Evolutionary conservation across 2,797 vertebrate species (phyloP).

Genomic region (Lutjanus argentimaculatus): DNA sequence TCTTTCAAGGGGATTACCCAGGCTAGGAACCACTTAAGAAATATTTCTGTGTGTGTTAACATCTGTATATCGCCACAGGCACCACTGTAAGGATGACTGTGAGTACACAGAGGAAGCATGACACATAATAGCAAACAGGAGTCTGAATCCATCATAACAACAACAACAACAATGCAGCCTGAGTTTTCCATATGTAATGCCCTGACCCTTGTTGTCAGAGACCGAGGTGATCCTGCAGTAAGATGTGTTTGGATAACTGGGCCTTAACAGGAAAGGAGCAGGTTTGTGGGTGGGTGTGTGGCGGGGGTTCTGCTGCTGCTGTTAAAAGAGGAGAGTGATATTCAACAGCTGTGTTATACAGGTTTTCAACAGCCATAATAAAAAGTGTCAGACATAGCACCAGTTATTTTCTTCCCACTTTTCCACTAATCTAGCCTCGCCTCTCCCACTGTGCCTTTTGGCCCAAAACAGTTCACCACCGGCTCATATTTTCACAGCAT

Average conservation of each 20-base stretch:
- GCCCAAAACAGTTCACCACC: constrained; percentile 57
- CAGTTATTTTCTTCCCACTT: constrained; percentile 74
- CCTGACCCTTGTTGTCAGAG: constrained; percentile 30
- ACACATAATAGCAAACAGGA: constrained; percentile 53
- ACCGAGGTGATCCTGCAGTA: constrained; percentile 51
- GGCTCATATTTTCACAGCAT: constrained; percentile 70
- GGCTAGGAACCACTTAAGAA: constrained; percentile 4
- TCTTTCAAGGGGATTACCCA: background rate
- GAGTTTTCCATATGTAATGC: constrained; percentile 51
- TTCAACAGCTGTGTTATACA: constrained; percentile 79
- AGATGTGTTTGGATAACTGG: constrained; percentile 54
- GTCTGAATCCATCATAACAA: constrained; percentile 34
- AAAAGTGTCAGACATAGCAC: constrained; percentile 80
- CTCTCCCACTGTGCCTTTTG: constrained; percentile 76
- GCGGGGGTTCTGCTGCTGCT: constrained; percentile 42
- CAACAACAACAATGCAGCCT: constrained; percentile 18
- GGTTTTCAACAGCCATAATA: constrained; percentile 79
- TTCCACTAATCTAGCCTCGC: constrained; percentile 67
- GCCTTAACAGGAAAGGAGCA: constrained; percentile 47
- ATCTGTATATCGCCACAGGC: constrained; percentile 25
- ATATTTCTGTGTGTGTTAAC: constrained; percentile 30
- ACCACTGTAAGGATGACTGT: constrained; percentile 18
- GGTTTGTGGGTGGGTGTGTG: constrained; percentile 55
- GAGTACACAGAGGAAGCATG: constrained; percentile 30
- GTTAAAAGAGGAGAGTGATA: constrained; percentile 60